Evolutionary conservation across 2,113 vertebrate genomes (phyloP).

Genomic region (Cinclus cinclus): DNA sequence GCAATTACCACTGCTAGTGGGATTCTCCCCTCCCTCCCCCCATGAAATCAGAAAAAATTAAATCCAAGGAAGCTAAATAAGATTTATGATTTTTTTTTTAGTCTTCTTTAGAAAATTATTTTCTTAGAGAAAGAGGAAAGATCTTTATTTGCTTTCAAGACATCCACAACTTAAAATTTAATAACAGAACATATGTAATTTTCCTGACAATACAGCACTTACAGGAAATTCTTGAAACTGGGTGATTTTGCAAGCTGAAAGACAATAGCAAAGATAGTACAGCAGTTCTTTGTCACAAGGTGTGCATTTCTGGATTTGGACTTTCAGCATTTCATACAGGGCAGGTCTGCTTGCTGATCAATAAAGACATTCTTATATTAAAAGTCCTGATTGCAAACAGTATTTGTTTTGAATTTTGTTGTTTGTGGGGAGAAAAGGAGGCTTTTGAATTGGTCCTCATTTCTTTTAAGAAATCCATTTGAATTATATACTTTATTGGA

Average conservation of each 20-base stretch:
- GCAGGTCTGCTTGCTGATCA: background rate
- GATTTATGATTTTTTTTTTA: background rate
- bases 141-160: slow-evolving; percentile 20
- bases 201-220: background rate
- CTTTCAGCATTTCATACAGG: background rate
- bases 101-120: background rate
- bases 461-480: background rate
- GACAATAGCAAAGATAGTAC: background rate
- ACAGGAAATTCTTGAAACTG: background rate
- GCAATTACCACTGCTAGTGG: slow-evolving; percentile 55
- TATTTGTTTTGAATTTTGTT: background rate
- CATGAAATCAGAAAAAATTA: slow-evolving; percentile 72
- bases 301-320: background rate
- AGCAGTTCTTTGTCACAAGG: background rate
- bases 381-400: background rate
- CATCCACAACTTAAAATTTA: background rate
- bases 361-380: background rate
- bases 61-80: slow-evolving; percentile 39
- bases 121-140: background rate
- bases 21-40: slow-evolving; percentile 8
- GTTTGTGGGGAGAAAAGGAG: background rate
- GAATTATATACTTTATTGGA: background rate
- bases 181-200: background rate
- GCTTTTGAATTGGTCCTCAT: background rate
- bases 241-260: background rate